Evolutionary conservation across 2,888 invertebrate species (phyloP), one percentile per base, ranked within the genome.

Genomic region (Melanotus villosus): DNA sequence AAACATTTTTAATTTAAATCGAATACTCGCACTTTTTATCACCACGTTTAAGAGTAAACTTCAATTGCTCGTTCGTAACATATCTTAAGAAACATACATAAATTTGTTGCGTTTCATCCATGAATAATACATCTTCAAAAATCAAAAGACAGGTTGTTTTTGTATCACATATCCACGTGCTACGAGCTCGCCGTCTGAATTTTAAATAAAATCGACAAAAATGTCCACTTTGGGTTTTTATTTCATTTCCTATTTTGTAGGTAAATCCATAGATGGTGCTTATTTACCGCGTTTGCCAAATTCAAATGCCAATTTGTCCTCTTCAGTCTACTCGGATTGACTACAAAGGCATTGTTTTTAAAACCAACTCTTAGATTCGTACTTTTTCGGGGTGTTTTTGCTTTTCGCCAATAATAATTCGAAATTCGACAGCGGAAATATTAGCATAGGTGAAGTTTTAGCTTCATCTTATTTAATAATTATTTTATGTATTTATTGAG

Each of bases 181-280:
- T 75, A 57, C 58, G 58, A 60, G 57, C 60, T 45, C 63, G 70
- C 62, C 63, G 71, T 56, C 73, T 75, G 77, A 75, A 78, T 77
- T 75, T 70, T 71, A 77, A 77, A 76, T 66, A 63, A 72, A 74
- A 73, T 69, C 74, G 70, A 52, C 72, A 73, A 75, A 77, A 77
- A 68, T 75, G 68, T 71, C 71, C 62, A 67, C 43, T 70, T 73
- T 71, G 56, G 67, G 63, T 75, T 78, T 77, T 77, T 76, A 65
- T 76, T 72, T 63, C 71, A 72, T 73, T 76, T 71, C 77, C 77
- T 76, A 78, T 79, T 78, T 75, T 71, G 79, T 73, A 73, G 73
- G 73, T 74, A 78, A 76, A 77, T 71, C 81, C 79, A 77, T 80
- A 81, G 77, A 81, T 80, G 81, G 81, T 73, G 71, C 74, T 80